Evolutionary conservation across 1,140 invertebrate species (phyloP), one percentile per base, ranked within the genome.

Genomic region (Drosophila ogumai): DNA sequence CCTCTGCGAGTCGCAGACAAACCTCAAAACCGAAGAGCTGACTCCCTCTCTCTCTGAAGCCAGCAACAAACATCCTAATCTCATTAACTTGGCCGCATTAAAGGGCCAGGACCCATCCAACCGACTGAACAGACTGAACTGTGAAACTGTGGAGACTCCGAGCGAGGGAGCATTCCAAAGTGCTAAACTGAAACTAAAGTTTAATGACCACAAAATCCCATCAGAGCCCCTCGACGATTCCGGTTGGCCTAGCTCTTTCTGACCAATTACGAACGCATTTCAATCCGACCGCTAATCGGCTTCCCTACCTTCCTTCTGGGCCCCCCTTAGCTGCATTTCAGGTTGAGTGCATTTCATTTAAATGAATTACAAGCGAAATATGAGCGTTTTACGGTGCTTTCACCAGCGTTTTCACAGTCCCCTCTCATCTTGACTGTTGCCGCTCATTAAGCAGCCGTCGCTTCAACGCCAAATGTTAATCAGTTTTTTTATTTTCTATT

Each of bases 321-420:
- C 41, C 17, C 19, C 19, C 43, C 50, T 43, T 47, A 5, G 10
- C 46, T 67, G 75, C 69, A 87, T 82, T 82, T 79, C 60, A 82
- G 79, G 85, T 84, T 88, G 80, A 88, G 84, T 90, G 85, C 85
- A 88, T 84, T 82, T 90, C 77, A 75, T 88, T 88, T 90, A 80
- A 90, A 88, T 90, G 80, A 88, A 88, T 88, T 87, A 88, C 80
- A 84, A 81, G 85, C 80, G 57, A 90, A 88, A 88, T 88, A 90
- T 88, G 67, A 90, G 58, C 56, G 67, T 15, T 65, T 50, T 10
- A 17, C 7, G 13, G 46, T 13, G 13, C 2, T 25, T 19, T 52
- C 49, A 34, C 17, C 22, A n/a, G 28, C 22, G 19, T 28, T 31
- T 46, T 19, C 36, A 15, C 31, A 22, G 54, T 22, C 67, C 36